phyloP scores from a whole-genome alignment of 2,888 invertebrate species.

The Iselma pallidipennis region DNA sequence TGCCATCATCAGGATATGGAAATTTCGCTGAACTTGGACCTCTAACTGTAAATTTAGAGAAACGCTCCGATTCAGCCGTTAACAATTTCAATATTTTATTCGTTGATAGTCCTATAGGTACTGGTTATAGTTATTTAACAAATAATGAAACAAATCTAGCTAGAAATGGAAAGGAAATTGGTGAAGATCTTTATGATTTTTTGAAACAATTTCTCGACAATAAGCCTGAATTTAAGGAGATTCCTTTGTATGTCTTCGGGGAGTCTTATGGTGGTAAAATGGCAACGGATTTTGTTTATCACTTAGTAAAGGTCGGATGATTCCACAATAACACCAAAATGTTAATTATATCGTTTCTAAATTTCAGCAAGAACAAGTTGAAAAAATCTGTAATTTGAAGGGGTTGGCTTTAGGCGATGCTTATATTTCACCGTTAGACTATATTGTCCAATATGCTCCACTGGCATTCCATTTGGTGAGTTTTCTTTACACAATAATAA shows the following conservation, averaged over 20 bases:
- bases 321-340: neutral
- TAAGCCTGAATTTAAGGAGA: slow-evolving; percentile 72
- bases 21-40: slow-evolving; percentile 85
- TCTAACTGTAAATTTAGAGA: slow-evolving; percentile 61
- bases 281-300: slow-evolving; percentile 79
- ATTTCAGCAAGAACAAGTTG: slow-evolving; percentile 28
- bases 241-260: slow-evolving; percentile 81
- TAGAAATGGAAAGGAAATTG: slow-evolving; percentile 65
- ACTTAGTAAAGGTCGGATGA: slow-evolving; percentile 58
- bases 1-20: slow-evolving; percentile 61
- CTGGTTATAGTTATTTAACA: slow-evolving; percentile 78
- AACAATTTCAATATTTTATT: slow-evolving; percentile 70
- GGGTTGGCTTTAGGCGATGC: slow-evolving; percentile 85
- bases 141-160: slow-evolving; percentile 59
- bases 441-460: slow-evolving; percentile 81
- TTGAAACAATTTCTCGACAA: slow-evolving; percentile 69
- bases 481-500: slow-evolving; percentile 11
- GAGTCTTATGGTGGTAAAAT: slow-evolving; percentile 94
- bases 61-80: slow-evolving; percentile 61
- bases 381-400: slow-evolving; percentile 64
- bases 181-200: slow-evolving; percentile 72
- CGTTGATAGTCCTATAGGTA: slow-evolving; percentile 87
- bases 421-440: slow-evolving; percentile 87
- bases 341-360: neutral
- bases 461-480: slow-evolving; percentile 71